These are phyloP conservation scores for Ganaspis sp. DNA, from an alignment of 1,140 invertebrate genomes.

Conservation along the genomic window DNA sequence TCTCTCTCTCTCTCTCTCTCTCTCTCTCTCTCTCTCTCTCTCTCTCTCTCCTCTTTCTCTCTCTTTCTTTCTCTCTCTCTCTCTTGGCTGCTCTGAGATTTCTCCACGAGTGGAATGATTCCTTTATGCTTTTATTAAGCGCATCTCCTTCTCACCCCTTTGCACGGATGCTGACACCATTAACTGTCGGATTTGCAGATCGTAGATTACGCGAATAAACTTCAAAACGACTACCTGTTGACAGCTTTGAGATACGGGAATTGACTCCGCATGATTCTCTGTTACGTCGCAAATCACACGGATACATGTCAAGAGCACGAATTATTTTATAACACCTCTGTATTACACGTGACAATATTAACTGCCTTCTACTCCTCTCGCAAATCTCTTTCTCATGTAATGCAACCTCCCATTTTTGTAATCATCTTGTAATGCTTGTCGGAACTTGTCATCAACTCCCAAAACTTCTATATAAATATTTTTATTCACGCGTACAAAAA, in stretches of 20 bases:
- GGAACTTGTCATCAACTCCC: no score
- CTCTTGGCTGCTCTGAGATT: neutral
- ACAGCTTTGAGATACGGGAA: slow-evolving; percentile 30
- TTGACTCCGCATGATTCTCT: slow-evolving; percentile 4
- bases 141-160: slow-evolving; percentile 14
- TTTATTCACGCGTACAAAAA: no score
- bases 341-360: neutral
- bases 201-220: slow-evolving; percentile 31
- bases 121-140: slow-evolving; percentile 29
- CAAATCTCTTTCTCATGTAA: no score
- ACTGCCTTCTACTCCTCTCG: neutral
- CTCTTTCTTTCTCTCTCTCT: neutral
- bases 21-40: neutral
- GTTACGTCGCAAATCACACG: slow-evolving; percentile 8
- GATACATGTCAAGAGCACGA: neutral
- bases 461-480: no score
- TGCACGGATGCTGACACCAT: slow-evolving; percentile 15
- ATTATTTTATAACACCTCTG: slow-evolving; percentile 11
- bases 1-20: no score
- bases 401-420: no score
- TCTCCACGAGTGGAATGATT: slow-evolving; percentile 16
- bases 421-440: no score
- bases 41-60: no score
- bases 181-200: slow-evolving; percentile 30
- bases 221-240: slow-evolving; percentile 25